Evolutionary conservation across 2,888 invertebrate species (phyloP).

Genomic region (Julus scandinavius): DNA sequence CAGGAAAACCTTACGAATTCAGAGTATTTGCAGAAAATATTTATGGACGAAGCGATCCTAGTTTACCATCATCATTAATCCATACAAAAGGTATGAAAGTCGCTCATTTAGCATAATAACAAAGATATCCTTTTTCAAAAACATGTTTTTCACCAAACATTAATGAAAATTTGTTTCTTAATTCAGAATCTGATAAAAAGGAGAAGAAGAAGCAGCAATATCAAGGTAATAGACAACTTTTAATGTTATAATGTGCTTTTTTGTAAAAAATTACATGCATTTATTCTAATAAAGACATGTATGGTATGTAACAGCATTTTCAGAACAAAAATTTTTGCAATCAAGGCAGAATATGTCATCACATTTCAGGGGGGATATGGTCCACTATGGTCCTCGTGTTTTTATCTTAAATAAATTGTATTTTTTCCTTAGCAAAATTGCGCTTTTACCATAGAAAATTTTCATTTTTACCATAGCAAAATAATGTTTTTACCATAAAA

Average conservation of each 20-base stretch:
- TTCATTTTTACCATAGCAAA: too few species aligned
- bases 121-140: not conserved
- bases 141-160: not conserved
- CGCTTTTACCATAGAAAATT: too few species aligned
- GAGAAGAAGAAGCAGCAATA: constrained; percentile 73
- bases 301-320: too few species aligned
- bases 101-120: not conserved
- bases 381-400: too few species aligned
- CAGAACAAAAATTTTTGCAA: too few species aligned
- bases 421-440: too few species aligned
- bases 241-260: too few species aligned
- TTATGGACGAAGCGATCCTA: constrained; percentile 95
- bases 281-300: not conserved
- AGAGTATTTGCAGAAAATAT: constrained; percentile 97
- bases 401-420: too few species aligned
- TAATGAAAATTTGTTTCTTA: constrained; percentile 41
- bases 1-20: constrained; percentile 97
- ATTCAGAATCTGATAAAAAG: constrained; percentile 74
- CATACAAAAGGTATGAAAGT: constrained; percentile 76
- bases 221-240: constrained; percentile 52
- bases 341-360: too few species aligned
- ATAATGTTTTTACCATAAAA: too few species aligned
- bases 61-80: constrained; percentile 85
- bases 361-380: too few species aligned
- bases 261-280: not conserved